Conservation (phyloP, 2,797 vertebrate genomes). For the Micropoecilia bifurca region DNA sequence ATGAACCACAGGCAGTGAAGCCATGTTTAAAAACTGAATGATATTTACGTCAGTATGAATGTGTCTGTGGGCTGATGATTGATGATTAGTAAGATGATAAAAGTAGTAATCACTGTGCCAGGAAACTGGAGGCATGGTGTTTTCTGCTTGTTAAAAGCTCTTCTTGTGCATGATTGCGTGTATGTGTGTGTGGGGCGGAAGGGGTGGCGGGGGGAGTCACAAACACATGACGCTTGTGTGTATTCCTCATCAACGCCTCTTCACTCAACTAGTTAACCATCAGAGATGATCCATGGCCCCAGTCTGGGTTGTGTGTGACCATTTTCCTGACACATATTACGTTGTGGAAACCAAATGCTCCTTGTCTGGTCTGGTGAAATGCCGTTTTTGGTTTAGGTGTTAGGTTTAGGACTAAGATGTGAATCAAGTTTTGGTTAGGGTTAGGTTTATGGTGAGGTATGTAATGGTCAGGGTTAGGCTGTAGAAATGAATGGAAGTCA, state of each 20-base stretch:
- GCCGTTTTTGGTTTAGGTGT: too few relatives aligned
- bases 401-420: too few relatives aligned
- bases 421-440: too few relatives aligned
- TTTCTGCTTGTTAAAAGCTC: conserved; percentile 35
- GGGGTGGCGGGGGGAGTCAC: conserved; percentile 10
- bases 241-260: conserved; percentile 60
- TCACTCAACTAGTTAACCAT: conserved; percentile 53
- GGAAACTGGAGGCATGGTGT: conserved; percentile 29
- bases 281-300: conserved; percentile 42
- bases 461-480: too few relatives aligned
- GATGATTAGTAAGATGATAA: conserved; percentile 56
- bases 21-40: conserved; percentile 24
- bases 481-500: too few relatives aligned
- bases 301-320: conserved; percentile 19
- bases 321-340: too few relatives aligned
- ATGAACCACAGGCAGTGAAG: not conserved
- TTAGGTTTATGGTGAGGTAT: too few relatives aligned
- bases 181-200: not conserved
- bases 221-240: conserved; percentile 58
- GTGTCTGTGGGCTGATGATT: conserved; percentile 57
- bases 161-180: not conserved
- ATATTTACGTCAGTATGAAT: conserved; percentile 31
- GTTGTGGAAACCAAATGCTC: too few relatives aligned
- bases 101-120: conserved; percentile 61
- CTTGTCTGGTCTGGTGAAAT: too few relatives aligned